Conservation (phyloP, 2,113 vertebrate genomes). For the Rhea americana region DNA sequence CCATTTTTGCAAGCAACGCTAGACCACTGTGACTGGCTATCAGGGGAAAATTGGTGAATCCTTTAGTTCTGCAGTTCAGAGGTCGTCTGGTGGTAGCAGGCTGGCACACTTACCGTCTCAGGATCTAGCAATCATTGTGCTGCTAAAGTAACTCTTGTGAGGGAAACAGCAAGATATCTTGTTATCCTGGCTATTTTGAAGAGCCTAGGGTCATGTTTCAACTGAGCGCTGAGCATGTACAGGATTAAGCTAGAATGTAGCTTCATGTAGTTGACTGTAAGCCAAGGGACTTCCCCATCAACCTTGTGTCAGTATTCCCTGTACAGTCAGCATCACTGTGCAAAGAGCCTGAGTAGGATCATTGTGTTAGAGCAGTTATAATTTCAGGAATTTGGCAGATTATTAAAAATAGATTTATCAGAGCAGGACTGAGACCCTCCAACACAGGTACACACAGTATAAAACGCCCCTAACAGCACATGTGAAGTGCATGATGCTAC, state of each 20-base stretch:
- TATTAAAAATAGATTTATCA: not conserved
- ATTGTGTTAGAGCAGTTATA: not conserved
- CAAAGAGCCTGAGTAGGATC: too few species aligned
- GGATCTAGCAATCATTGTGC: too few species aligned
- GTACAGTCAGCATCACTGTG: not conserved
- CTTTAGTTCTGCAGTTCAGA: not conserved
- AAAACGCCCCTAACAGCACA: fast-evolving
- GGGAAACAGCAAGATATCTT: not conserved
- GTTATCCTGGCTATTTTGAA: not conserved
- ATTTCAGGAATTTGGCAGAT: not conserved
- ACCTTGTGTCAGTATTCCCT: not conserved
- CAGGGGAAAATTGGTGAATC: not conserved
- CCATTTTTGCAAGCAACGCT: fast-evolving
- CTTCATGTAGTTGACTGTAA: not conserved
- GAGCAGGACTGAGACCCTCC: not conserved
- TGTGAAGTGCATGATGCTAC: not conserved
- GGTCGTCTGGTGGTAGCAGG: not conserved
- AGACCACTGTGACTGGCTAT: not conserved
- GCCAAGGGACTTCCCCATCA: not conserved
- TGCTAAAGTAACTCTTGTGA: too few species aligned
- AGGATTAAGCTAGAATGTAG: not conserved
- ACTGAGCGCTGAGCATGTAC: not conserved
- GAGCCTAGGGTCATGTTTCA: not conserved
- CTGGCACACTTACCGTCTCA: not conserved
- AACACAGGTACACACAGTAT: fast-evolving